phyloP scores from a whole-genome alignment of 2,797 vertebrate genomes.

The Sebastes taczanowskii region DNA sequence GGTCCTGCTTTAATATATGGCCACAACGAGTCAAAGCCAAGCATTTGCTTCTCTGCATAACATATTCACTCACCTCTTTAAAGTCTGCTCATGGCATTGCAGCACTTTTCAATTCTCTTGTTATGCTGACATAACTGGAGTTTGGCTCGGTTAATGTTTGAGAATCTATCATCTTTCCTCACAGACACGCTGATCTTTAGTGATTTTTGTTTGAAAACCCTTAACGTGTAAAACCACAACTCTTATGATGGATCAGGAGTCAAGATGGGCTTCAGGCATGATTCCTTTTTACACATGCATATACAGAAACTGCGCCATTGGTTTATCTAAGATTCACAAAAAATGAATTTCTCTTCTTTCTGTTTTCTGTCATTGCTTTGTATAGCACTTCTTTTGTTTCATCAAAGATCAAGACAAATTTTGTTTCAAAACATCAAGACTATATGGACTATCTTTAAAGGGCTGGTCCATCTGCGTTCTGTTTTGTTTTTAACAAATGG shows the following conservation, averaged over 20 bases:
- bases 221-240: background rate
- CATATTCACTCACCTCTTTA: constrained; percentile 23
- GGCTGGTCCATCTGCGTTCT: too few species aligned
- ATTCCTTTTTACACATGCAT: background rate
- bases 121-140: background rate
- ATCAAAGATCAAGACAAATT: background rate
- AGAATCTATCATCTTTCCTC: background rate
- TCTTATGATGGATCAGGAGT: background rate
- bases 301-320: background rate
- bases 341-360: background rate
- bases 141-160: constrained; percentile 17
- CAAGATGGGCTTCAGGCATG: background rate
- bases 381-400: background rate
- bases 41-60: constrained; percentile 18
- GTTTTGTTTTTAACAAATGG: too few species aligned
- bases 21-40: constrained; percentile 41
- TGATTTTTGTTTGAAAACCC: background rate
- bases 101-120: constrained; percentile 13
- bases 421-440: background rate
- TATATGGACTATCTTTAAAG: background rate
- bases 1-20: constrained; percentile 66
- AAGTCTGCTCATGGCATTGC: background rate
- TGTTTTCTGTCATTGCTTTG: background rate
- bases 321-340: background rate
- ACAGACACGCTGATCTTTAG: background rate